A percentile compares a stretch with the other conserved stretches of the same genome.
Evolutionary conservation across 1,140 invertebrate species (phyloP).

Genomic region (Brachionus rubens): DNA sequence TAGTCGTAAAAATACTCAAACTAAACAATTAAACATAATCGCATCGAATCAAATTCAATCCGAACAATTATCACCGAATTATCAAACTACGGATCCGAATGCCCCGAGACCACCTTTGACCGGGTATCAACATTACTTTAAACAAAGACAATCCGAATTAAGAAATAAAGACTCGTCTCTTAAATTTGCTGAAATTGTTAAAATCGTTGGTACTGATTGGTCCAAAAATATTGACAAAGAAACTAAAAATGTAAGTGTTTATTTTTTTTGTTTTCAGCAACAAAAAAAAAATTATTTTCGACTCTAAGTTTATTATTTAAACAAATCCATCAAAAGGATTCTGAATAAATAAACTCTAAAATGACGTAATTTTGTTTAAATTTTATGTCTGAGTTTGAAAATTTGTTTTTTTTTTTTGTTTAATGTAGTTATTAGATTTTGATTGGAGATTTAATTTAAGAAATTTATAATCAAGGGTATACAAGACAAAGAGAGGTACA

Average conservation of each 20-base stretch:
- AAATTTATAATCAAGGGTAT: constrained; percentile 44
- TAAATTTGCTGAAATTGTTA: constrained; percentile 42
- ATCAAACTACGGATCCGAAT: not conserved
- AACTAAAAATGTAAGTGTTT: constrained; percentile 26
- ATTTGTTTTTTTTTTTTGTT: not conserved
- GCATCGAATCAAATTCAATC: not conserved
- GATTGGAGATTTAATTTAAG: constrained; percentile 39
- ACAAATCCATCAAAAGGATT: too few relatives aligned
- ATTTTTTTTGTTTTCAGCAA: not conserved
- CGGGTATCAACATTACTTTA: constrained; percentile 40
- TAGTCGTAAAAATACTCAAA: not conserved
- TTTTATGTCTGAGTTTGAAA: too few relatives aligned
- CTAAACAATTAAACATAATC: not conserved
- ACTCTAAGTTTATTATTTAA: too few relatives aligned
- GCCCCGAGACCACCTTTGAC: constrained; percentile 36
- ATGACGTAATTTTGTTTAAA: too few relatives aligned
- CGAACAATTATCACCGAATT: not conserved
- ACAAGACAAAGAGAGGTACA: constrained; percentile 43
- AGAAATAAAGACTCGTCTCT: constrained; percentile 35
- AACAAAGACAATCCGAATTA: constrained; percentile 17
- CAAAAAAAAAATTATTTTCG: too few relatives aligned
- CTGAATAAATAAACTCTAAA: too few relatives aligned
- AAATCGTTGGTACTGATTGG: constrained; percentile 37
- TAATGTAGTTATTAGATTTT: not conserved
- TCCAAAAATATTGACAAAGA: constrained; percentile 45